phyloP scores from a whole-genome alignment of 2,888 invertebrate genomes.

The Ptilodon capucinus region DNA sequence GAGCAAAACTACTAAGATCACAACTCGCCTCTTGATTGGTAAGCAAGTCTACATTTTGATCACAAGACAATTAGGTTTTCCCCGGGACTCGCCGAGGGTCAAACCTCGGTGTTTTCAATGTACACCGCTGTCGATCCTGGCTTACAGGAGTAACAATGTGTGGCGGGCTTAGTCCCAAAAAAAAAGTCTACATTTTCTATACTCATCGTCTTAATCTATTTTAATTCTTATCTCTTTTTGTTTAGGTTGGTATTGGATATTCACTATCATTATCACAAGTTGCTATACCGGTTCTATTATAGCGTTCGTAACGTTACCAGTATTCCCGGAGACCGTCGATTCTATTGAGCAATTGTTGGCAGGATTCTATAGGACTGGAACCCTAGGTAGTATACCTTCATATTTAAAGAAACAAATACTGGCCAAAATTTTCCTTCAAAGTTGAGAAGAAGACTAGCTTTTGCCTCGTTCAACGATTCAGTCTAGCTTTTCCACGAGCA shows the following conservation, averaged over 20 bases:
- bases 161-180: no score
- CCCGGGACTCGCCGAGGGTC: no score
- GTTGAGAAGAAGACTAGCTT: no score
- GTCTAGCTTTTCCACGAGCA: no score
- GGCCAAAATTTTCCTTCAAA: no score
- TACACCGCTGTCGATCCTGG: no score
- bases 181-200: no score
- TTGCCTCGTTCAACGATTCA: no score
- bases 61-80: no score
- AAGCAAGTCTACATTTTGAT: conserved; percentile 25
- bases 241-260: conserved; percentile 91
- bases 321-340: conserved; percentile 89
- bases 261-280: conserved; percentile 92
- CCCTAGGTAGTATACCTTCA: conserved; percentile 79
- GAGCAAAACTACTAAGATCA: conserved; percentile 86
- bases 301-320: conserved; percentile 90
- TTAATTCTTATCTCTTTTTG: conserved; percentile 4
- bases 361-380: conserved; percentile 87
- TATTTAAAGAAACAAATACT: no score
- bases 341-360: conserved; percentile 85
- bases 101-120: no score
- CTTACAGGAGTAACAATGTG: no score
- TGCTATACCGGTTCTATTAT: conserved; percentile 93
- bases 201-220: background rate
- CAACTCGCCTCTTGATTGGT: conserved; percentile 89